Evolutionary conservation across 2,888 invertebrate species (phyloP), one percentile per base, ranked within the genome.

Genomic region (Pseudoips prasinana): DNA sequence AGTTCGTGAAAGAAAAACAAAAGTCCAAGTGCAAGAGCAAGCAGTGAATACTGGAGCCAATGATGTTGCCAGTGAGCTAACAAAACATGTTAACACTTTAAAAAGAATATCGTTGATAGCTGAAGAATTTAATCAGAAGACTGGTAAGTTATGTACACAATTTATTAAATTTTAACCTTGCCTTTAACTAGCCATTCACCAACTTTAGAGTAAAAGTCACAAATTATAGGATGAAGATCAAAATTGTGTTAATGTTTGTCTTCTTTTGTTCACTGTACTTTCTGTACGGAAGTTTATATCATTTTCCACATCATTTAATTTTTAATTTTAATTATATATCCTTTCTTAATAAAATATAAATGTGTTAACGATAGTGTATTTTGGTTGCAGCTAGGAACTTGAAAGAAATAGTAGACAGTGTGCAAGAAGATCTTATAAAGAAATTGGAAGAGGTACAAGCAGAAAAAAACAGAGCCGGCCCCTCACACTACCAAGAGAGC

Each of bases 71-170:
- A 62, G 62, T 25, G 84, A 84, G 50, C 64, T 88, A 18, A 59
- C 76, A 1, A 83, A 72, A 46, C 74, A 87, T 44, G 83, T 87
- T 1, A 57, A 58, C 28, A 87, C 87, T 0, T 54, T 88, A 22
- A 73, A 64, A 28, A 85, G 75, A 46, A 88, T 88, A 59, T 87
- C 88, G 1, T 48, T 87, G 7, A 87, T 88, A 33, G 87, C 87
- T n/a, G 87, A 88, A 43, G 87, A 87, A 38, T 87, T 88, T 43
- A 86, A 87, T 49, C 79, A 86, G 29, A 88, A 86, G 65, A 87
- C 87, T 29, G 87, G 87, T 87, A 53, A 36, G 39, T 8, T 14
- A 5, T 14, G 3, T 5, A 5, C 14, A 14, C 3, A 14, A 14
- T 19, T n/a, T 10, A 6, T 19, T 7, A 8, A n/a, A 1, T 18